A percentile compares a stretch with the other conserved stretches of the same genome.
These are phyloP conservation scores for Hemibagrus guttatus DNA, from an alignment of 2,797 vertebrate species.

Conservation along the genomic window DNA sequence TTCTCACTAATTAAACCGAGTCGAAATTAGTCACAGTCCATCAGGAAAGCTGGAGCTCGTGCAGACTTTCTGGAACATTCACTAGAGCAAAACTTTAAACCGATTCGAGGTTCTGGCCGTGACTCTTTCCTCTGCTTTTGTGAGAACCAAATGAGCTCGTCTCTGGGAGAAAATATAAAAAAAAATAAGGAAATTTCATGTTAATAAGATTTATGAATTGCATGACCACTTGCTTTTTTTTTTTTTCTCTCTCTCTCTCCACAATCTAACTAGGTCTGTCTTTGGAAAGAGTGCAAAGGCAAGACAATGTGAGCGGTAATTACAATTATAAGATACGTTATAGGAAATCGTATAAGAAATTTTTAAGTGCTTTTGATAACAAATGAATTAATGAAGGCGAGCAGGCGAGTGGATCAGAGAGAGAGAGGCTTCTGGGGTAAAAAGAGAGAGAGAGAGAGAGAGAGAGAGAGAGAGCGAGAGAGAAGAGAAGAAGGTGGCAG, in stretches of 20 bases:
- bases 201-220: conserved; percentile 56
- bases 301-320: conserved; percentile 64
- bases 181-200: conserved; percentile 56
- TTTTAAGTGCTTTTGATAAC: conserved; percentile 82
- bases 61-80: conserved; percentile 38
- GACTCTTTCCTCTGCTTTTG: conserved; percentile 43
- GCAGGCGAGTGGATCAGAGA: conserved; percentile 80
- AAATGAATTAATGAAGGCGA: conserved; percentile 92
- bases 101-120: conserved; percentile 41
- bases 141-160: conserved; percentile 58
- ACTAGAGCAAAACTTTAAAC: conserved; percentile 43
- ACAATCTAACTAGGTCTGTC: background rate
- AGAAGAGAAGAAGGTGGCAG: conserved; percentile 71
- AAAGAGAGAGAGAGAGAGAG: background rate
- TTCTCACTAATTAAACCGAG: conserved; percentile 57
- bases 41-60: conserved; percentile 51
- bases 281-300: conserved; percentile 22
- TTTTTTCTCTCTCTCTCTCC: no score
- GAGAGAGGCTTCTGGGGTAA: conserved; percentile 55
- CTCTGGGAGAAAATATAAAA: conserved; percentile 15
- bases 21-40: conserved; percentile 57
- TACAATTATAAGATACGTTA: conserved; percentile 80
- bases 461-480: conserved; percentile 35
- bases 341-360: conserved; percentile 71
- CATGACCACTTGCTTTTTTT: background rate